These are phyloP conservation scores for Marmota monax DNA, from an alignment of 2,113 vertebrate genomes.

Conservation along the genomic window DNA sequence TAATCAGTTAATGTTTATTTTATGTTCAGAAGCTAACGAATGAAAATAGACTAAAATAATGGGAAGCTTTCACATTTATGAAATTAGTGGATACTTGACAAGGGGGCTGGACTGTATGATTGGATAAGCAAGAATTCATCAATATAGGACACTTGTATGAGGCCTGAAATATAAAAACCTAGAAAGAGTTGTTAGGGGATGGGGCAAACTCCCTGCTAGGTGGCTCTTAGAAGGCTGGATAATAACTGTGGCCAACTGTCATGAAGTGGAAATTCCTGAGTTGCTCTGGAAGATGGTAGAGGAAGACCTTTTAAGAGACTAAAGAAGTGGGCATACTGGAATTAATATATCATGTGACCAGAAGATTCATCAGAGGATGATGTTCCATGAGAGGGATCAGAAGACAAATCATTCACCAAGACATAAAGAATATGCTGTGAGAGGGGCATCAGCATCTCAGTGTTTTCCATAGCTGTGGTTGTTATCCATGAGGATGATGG, in stretches of 20 bases:
- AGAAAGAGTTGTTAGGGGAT: background rate
- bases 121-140: background rate
- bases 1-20: background rate
- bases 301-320: background rate
- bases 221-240: background rate
- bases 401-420: background rate
- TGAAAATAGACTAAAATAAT: background rate
- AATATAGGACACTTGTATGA: background rate
- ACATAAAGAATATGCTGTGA: background rate
- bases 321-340: background rate
- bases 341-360: background rate
- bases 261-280: background rate
- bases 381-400: background rate
- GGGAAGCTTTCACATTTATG: background rate
- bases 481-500: background rate
- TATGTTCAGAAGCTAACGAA: background rate
- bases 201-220: background rate
- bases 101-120: background rate
- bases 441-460: background rate
- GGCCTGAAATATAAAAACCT: background rate
- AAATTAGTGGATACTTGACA: background rate
- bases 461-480: background rate
- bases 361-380: background rate
- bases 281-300: background rate
- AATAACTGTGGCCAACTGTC: background rate